A percentile compares a stretch with the other conserved stretches of the same genome.
phyloP scores from a whole-genome alignment of 2,797 vertebrate genomes.

The Gila robusta region DNA sequence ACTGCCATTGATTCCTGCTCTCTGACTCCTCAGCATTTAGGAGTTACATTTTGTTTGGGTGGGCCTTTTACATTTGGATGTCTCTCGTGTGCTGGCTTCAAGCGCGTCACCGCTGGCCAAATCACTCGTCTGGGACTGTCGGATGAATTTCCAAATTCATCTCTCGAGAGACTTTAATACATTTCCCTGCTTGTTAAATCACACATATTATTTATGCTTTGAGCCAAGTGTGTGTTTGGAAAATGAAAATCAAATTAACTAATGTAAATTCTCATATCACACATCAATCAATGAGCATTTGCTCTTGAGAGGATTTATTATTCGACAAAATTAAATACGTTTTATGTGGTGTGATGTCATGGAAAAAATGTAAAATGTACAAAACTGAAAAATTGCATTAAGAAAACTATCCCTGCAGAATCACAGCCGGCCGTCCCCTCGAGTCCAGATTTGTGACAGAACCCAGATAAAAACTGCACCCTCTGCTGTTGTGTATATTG shows the following conservation, averaged over 20 bases:
- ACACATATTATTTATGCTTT: constrained; percentile 47
- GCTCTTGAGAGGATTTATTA: constrained; percentile 49
- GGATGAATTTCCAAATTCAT: constrained; percentile 37
- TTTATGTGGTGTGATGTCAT: constrained; percentile 43
- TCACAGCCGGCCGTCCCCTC: constrained; percentile 20
- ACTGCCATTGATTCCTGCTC: constrained; percentile 91
- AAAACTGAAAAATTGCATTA: constrained; percentile 37
- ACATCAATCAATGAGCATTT: constrained; percentile 51
- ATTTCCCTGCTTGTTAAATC: constrained; percentile 42
- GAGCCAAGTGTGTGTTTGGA: constrained; percentile 38
- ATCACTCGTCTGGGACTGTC: constrained; percentile 28
- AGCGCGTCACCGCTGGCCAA: background rate
- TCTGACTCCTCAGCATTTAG: constrained; percentile 73
- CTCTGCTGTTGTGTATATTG: constrained; percentile 54
- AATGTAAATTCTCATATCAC: constrained; percentile 55
- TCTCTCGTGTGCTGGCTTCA: background rate
- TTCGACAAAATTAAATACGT: constrained; percentile 51
- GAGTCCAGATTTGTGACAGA: constrained; percentile 30
- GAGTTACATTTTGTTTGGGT: constrained; percentile 57
- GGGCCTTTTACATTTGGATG: constrained; percentile 16
- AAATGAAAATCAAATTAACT: constrained; percentile 57
- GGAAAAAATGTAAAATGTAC: constrained; percentile 30
- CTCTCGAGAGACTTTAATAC: constrained; percentile 34
- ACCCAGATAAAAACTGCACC: constrained; percentile 48
- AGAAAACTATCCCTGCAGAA: constrained; percentile 31